A percentile compares a stretch with the other conserved stretches of the same genome.
phyloP scores from a whole-genome alignment of 2,113 vertebrate species.

The Megalops atlanticus region DNA sequence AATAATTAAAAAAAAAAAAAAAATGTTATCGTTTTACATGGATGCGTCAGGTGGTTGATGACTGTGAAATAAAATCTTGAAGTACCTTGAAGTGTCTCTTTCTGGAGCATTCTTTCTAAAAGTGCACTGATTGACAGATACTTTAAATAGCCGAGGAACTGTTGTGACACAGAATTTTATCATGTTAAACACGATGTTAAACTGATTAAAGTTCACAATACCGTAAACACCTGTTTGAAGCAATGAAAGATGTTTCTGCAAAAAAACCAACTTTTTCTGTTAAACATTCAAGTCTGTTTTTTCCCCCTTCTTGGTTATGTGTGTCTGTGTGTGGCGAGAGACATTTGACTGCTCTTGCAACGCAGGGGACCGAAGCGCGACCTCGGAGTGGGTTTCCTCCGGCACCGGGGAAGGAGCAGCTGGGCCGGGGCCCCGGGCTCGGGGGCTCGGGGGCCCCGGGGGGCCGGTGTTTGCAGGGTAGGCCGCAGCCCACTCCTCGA shows the following conservation, averaged over 20 bases:
- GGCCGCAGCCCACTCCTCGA: constrained; percentile 30
- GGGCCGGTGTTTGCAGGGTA: neutral
- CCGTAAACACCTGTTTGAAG: constrained; percentile 10
- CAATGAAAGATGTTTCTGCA: constrained; percentile 14
- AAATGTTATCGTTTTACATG: constrained; percentile 40
- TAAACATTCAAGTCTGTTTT: too few relatives aligned
- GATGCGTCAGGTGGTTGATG: constrained; percentile 47
- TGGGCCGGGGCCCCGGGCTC: neutral
- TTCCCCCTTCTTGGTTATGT: neutral
- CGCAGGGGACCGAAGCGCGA: too few relatives aligned
- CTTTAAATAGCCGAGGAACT: too few relatives aligned
- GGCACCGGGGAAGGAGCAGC: neutral
- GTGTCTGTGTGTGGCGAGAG: neutral
- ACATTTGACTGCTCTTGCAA: too few relatives aligned
- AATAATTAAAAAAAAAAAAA: constrained; percentile 25
- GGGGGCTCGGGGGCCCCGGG: neutral
- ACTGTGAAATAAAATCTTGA: constrained; percentile 55
- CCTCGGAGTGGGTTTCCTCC: neutral
- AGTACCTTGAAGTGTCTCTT: constrained; percentile 8
- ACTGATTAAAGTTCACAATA: too few relatives aligned
- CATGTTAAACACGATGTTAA: too few relatives aligned
- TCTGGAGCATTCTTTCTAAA: neutral
- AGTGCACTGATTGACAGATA: too few relatives aligned
- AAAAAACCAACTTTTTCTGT: neutral
- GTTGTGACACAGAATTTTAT: too few relatives aligned